These are phyloP conservation scores for Heliocidaris tuberculata DNA, from an alignment of 35 echinoderm and acorn worm species.

Conservation along the genomic window DNA sequence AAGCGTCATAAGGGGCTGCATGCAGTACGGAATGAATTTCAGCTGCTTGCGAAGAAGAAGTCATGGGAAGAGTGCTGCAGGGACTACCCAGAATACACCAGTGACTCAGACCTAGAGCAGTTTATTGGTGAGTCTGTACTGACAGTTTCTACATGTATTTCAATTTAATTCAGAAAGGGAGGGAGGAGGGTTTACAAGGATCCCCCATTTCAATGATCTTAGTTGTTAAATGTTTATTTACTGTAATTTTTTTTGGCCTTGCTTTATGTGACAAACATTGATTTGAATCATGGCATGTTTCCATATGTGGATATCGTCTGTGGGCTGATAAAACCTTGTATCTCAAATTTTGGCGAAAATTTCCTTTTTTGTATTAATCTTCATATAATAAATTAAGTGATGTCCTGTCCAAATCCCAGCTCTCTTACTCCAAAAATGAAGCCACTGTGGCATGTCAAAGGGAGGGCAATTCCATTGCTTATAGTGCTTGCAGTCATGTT, in stretches of 20 bases:
- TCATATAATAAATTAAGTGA: too few relatives aligned
- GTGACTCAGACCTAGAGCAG: neutral
- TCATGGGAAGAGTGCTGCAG: neutral
- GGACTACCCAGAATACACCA: slow-evolving; percentile 6
- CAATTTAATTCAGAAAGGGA: neutral
- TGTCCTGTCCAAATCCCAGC: too few relatives aligned
- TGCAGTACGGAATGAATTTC: neutral
- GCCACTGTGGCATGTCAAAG: too few relatives aligned
- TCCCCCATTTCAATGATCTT: neutral
- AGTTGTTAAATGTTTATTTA: neutral
- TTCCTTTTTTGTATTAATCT: too few relatives aligned
- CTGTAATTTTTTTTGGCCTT: neutral
- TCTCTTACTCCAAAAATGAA: too few relatives aligned
- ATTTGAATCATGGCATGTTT: too few relatives aligned
- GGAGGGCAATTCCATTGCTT: too few relatives aligned
- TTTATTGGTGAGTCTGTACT: neutral
- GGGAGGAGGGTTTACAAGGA: neutral
- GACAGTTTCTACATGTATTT: neutral
- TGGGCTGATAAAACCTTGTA: too few relatives aligned
- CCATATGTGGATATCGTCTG: too few relatives aligned
- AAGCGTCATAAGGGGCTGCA: neutral
- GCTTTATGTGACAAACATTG: neutral
- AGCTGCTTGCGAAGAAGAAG: neutral
- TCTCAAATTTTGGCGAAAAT: too few relatives aligned
- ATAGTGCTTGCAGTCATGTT: too few relatives aligned